Conservation (phyloP, 1,140 invertebrate species). For the Aphidius ervi region DNA sequence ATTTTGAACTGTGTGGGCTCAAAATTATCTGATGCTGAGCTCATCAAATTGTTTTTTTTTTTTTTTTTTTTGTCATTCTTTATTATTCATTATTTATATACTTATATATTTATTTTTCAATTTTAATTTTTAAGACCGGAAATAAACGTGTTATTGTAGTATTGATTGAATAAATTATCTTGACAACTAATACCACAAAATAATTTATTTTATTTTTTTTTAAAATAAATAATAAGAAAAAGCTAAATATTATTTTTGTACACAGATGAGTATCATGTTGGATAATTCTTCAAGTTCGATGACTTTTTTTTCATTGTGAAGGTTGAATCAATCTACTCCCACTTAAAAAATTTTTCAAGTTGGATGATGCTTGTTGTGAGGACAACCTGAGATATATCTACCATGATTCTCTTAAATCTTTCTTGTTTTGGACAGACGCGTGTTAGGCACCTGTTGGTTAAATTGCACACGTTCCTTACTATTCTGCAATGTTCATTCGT, state of each 20-base stretch:
- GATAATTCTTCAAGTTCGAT: not conserved
- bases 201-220: not conserved
- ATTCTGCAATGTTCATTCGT: conserved; percentile 1
- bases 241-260: not conserved
- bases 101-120: too few species aligned
- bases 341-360: not conserved
- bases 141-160: conserved; percentile 14
- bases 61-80: too few species aligned
- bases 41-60: conserved; percentile 9
- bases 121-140: not conserved
- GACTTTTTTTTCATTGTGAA: not conserved
- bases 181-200: not conserved
- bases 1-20: conserved; percentile 2
- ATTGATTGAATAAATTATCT: conserved; percentile 13
- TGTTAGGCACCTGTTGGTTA: conserved; percentile 37
- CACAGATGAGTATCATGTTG: not conserved
- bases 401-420: conserved; percentile 29
- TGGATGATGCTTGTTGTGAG: not conserved
- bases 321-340: too few species aligned
- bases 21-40: conserved; percentile 12
- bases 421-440: conserved; percentile 30
- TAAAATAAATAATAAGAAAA: not conserved
- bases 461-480: conserved; percentile 28
- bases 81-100: too few species aligned
- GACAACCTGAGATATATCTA: conserved; percentile 17